Percentiles rank a stretch among this genome's conserved stretches.
Evolutionary conservation across 30 jellyfish, hydroid and myxozoan genomes (phyloP).

Genomic region (Cassiopea xamachana): DNA sequence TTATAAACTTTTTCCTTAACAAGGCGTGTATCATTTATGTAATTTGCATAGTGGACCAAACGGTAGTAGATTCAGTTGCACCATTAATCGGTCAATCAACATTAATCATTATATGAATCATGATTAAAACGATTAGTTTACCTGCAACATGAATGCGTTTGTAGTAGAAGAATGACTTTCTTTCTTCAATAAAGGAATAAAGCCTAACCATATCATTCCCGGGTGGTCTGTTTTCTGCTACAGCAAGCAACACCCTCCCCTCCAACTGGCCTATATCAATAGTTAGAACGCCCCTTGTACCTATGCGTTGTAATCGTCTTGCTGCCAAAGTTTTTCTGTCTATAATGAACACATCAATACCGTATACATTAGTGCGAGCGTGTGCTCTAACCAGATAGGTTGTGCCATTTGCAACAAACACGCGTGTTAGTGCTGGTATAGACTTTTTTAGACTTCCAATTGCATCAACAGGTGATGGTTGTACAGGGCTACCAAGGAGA

Average conservation of each 20-base stretch:
- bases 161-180: slow-evolving; percentile 43
- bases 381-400: slow-evolving; percentile 51
- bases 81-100: background rate
- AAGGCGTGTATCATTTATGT: too few species aligned
- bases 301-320: slow-evolving; percentile 32
- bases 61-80: too few species aligned
- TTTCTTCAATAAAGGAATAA: slow-evolving; percentile 26
- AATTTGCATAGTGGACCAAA: too few species aligned
- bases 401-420: slow-evolving; percentile 34
- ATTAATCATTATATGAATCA: background rate
- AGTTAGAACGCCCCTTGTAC: slow-evolving; percentile 30
- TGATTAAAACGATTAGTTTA: background rate
- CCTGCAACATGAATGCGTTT: slow-evolving; percentile 55
- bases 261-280: slow-evolving; percentile 58
- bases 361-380: slow-evolving; percentile 20
- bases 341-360: slow-evolving; percentile 38
- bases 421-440: slow-evolving; percentile 46
- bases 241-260: slow-evolving; percentile 37
- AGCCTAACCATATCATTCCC: background rate
- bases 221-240: slow-evolving; percentile 52
- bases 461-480: slow-evolving; percentile 38
- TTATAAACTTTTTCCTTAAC: too few species aligned
- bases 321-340: slow-evolving; percentile 40
- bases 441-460: slow-evolving; percentile 23
- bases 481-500: slow-evolving; percentile 15